Evolutionary conservation across 2,113 vertebrate species (phyloP), one percentile per base, ranked within the genome.

Genomic region (Colinus virginianus): DNA sequence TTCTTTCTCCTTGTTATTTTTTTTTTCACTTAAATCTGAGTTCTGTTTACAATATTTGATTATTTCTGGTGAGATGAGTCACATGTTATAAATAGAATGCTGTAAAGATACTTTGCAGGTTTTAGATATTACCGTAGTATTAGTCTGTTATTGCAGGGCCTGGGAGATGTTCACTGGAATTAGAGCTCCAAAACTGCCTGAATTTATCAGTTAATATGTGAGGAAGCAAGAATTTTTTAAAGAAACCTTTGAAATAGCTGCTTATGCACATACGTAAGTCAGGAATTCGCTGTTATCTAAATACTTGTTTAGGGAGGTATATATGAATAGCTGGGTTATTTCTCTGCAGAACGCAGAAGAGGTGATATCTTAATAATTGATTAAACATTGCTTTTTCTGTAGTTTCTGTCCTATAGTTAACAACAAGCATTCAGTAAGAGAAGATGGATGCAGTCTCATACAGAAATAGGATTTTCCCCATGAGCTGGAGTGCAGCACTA

Each of bases 21-120:
- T 81, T 87, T 75, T 90, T 76, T 3, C 40, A 63, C 77, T 86
- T 75, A 88, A 94, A 95, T 71, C 80, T 23, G 77, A 69, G 49
- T 93, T 96, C 79, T 93, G 81, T 92, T 96, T 97, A 92, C 87
- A 92, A 86, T 92, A 92, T 92, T 89, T 92, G 92, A 90, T 96
- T 94, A 92, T 91, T 92, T 90, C 82, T 94, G 81, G 59, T 0
- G 2, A 87, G 86, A 86, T 94, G 93, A 96, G 93, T 96, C 89
- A 91, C 55, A 58, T 80, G 61, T 48, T 94, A 87, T 88, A 91
- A 94, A 95, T 90, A 93, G 90, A 93, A 93, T 58, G 81, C 64
- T 93, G 93, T 91, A 82, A 94, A 90, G 93, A 55, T 59, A 69
- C 61, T 93, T 84, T 15, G 62, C 49, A 75, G 53, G 40, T 95